Conservation (phyloP, 2,888 invertebrate species). For the Trileptium ribeirensis region DNA sequence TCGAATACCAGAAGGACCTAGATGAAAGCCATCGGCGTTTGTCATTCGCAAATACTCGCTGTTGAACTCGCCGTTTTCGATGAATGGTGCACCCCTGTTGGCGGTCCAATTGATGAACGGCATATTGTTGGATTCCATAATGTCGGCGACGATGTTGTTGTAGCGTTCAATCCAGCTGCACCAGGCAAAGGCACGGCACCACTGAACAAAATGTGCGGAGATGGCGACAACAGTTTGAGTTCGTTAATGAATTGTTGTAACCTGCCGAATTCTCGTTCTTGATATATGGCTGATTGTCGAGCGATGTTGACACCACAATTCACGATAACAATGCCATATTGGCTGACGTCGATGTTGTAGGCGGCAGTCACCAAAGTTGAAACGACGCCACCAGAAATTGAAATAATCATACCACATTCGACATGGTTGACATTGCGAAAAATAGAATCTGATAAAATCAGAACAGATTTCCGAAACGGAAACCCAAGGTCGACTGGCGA, state of each 20-base stretch:
- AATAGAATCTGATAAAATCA: not conserved
- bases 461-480: not conserved
- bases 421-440: not conserved
- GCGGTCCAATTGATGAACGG: not conserved
- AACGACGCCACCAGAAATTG: not conserved
- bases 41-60: not conserved
- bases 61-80: not conserved
- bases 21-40: not conserved
- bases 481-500: too few relatives aligned
- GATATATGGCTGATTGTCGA: too few relatives aligned
- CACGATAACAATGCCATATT: not conserved
- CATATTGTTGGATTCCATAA: not conserved
- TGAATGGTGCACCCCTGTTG: not conserved
- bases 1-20: not conserved
- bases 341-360: not conserved
- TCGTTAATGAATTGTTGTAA: too few relatives aligned
- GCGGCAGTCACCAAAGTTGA: not conserved
- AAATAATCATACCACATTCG: not conserved
- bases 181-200: too few relatives aligned
- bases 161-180: too few relatives aligned
- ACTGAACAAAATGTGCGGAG: too few relatives aligned
- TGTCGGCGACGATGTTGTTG: not conserved
- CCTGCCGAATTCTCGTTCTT: too few relatives aligned
- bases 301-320: not conserved
- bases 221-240: too few relatives aligned